phyloP scores from a whole-genome alignment of 2,888 invertebrate species.

The Disparrhopalites patrizii region DNA sequence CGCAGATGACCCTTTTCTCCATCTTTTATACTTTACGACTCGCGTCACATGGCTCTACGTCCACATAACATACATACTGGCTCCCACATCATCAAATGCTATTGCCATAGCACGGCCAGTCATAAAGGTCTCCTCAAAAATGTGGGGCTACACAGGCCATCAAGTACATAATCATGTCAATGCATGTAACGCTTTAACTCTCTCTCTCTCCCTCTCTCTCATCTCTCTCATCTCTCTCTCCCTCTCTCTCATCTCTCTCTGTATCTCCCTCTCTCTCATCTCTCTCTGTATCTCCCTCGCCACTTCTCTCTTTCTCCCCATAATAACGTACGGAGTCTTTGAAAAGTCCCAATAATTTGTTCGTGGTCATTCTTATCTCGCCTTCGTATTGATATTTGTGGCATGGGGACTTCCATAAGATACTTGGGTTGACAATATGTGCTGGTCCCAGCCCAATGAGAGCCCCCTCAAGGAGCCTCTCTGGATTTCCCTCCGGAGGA shows the following conservation, averaged over 20 bases:
- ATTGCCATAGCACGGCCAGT: too few species aligned
- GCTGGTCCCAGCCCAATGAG: too few species aligned
- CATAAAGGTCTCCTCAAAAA: background rate
- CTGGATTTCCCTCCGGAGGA: too few species aligned
- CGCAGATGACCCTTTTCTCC: conserved; percentile 25
- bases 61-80: too few species aligned
- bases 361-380: background rate
- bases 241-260: background rate
- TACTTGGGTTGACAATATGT: too few species aligned
- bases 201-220: background rate
- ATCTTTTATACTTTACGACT: conserved; percentile 20
- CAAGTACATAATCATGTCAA: background rate
- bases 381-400: conserved; percentile 5
- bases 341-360: background rate
- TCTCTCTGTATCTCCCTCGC: background rate
- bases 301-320: too few species aligned
- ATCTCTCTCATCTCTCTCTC: too few species aligned
- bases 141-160: background rate
- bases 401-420: too few species aligned
- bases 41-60: too few species aligned
- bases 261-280: background rate
- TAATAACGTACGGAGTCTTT: too few species aligned
- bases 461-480: too few species aligned
- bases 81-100: too few species aligned
- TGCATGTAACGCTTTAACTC: background rate